Evolutionary conservation across 2,797 vertebrate species (phyloP).

Genomic region (Scolopax rusticola): DNA sequence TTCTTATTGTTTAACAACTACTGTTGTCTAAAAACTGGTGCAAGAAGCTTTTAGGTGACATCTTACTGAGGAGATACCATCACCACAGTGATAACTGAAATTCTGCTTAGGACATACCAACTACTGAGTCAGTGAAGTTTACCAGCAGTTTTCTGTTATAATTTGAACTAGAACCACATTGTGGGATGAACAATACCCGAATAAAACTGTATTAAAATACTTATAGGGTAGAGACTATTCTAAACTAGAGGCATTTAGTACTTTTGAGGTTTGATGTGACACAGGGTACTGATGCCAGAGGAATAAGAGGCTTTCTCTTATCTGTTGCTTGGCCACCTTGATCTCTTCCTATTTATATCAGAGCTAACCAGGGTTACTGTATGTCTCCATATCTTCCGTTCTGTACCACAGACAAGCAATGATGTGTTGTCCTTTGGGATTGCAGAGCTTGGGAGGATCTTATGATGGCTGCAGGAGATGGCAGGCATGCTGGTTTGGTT

Average conservation of each 20-base stretch:
- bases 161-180: not conserved
- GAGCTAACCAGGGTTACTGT: not conserved
- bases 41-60: not conserved
- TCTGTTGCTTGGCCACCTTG: not conserved
- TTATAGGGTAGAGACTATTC: not conserved
- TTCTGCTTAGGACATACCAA: not conserved
- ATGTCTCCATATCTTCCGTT: not conserved
- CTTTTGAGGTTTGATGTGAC: not conserved
- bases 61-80: not conserved
- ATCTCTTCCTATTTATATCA: not conserved
- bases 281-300: not conserved
- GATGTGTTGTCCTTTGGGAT: not conserved
- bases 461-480: not conserved
- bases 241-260: not conserved
- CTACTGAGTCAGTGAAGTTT: not conserved
- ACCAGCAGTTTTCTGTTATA: not conserved
- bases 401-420: not conserved
- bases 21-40: not conserved
- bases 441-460: not conserved
- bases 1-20: not conserved
- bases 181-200: not conserved
- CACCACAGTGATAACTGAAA: not conserved
- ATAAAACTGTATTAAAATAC: not conserved
- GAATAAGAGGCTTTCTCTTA: not conserved
- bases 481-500: not conserved